Percentiles rank a stretch among this genome's conserved stretches.
phyloP scores from a whole-genome alignment of 2,113 vertebrate genomes.

The Thomomys bottae region DNA sequence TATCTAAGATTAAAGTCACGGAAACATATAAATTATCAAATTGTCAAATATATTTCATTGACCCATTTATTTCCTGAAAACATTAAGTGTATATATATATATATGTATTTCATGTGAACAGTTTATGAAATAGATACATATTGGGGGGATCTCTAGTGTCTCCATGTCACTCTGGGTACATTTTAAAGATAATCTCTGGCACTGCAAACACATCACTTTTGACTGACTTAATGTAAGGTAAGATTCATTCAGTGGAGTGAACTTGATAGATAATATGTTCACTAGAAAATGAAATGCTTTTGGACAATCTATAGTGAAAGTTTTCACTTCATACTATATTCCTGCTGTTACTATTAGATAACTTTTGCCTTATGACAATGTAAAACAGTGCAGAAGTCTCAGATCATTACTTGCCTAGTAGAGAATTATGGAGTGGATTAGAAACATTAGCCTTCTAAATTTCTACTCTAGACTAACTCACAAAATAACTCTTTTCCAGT shows the following conservation, averaged over 20 bases:
- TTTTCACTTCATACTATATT: neutral
- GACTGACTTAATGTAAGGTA: constrained; percentile 45
- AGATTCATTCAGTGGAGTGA: constrained; percentile 6
- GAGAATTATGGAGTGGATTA: neutral
- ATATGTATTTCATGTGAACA: neutral
- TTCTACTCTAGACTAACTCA: constrained; percentile 12
- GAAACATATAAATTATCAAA: constrained; percentile 36
- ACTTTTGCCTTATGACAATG: neutral
- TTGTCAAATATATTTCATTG: constrained; percentile 40
- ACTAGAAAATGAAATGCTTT: constrained; percentile 42
- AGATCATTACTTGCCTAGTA: neutral
- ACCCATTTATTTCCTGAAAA: constrained; percentile 39
- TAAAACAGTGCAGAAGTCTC: neutral
- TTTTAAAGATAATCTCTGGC: constrained; percentile 46
- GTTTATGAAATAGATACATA: constrained; percentile 16
- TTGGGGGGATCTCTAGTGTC: neutral
- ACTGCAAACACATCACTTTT: constrained; percentile 41
- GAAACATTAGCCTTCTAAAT: neutral
- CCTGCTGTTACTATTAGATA: constrained; percentile 41
- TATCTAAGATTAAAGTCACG: constrained; percentile 43
- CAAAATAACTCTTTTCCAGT: neutral
- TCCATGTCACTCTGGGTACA: neutral
- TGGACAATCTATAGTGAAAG: constrained; percentile 28
- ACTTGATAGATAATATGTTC: constrained; percentile 11
- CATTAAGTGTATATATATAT: constrained; percentile 15